Percentiles rank a stretch among this genome's conserved stretches.
Evolutionary conservation across 2,888 invertebrate genomes (phyloP).

Genomic region (Gisinianus flammeolus): DNA sequence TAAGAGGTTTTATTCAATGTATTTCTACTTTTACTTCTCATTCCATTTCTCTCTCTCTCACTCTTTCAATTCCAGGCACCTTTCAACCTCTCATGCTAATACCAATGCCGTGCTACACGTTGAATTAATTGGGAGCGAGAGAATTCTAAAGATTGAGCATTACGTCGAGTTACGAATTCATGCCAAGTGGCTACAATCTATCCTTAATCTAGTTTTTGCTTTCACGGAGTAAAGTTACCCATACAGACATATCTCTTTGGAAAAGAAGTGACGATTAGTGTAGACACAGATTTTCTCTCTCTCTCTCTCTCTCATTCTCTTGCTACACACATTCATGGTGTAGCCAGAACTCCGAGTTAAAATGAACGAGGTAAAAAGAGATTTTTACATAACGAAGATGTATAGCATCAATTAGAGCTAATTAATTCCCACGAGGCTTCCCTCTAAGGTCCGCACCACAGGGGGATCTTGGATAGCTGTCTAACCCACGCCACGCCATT

Average conservation of each 20-base stretch:
- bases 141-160: too few relatives aligned
- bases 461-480: slow-evolving; percentile 13
- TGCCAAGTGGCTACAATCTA: slow-evolving; percentile 25
- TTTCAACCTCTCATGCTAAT: background rate
- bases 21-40: background rate
- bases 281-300: slow-evolving; percentile 4
- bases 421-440: slow-evolving; percentile 58
- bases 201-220: slow-evolving; percentile 31
- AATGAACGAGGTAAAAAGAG: slow-evolving; percentile 52
- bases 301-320: background rate
- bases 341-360: background rate
- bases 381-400: slow-evolving; percentile 59
- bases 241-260: background rate
- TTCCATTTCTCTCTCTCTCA: background rate
- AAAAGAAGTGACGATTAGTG: slow-evolving; percentile 7
- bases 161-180: slow-evolving; percentile 21
- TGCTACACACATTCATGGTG: background rate
- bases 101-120: background rate
- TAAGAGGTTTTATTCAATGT: too few relatives aligned
- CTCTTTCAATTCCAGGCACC: background rate
- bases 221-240: slow-evolving; percentile 18
- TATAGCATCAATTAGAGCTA: slow-evolving; percentile 59
- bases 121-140: too few relatives aligned
- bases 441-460: slow-evolving; percentile 21
- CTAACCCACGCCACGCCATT: slow-evolving; percentile 6